Conservation (phyloP, 1,140 invertebrate species). For the Aphis craccivora region DNA sequence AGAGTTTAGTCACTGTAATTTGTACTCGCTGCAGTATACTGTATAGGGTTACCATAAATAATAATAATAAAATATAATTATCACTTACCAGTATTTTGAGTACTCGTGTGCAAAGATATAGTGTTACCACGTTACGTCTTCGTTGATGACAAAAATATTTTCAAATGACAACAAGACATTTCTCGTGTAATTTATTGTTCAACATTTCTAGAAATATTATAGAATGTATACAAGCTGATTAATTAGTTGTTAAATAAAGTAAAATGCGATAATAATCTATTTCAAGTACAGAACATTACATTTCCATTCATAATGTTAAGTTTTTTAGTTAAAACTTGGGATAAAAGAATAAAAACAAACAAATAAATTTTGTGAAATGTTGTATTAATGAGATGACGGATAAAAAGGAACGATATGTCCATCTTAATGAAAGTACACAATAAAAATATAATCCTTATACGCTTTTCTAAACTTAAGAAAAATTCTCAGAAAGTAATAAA, state of each 20-base stretch:
- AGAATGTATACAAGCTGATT: neutral
- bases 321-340: neutral
- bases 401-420: neutral
- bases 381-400: neutral
- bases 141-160: neutral
- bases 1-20: neutral
- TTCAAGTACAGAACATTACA: neutral
- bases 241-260: neutral
- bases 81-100: neutral
- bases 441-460: neutral
- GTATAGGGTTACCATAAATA: neutral
- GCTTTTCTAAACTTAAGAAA: neutral
- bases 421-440: neutral
- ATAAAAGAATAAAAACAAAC: neutral
- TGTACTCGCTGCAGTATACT: neutral
- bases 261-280: neutral
- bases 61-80: constrained; percentile 10
- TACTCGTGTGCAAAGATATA: neutral
- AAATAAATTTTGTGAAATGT: neutral
- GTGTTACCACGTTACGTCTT: neutral
- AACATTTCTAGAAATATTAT: neutral
- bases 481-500: neutral
- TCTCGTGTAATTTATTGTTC: neutral
- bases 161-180: neutral
- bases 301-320: neutral